These are phyloP conservation scores for Montifringilla adamsi DNA, from an alignment of 2,113 vertebrate genomes.

Conservation along the genomic window DNA sequence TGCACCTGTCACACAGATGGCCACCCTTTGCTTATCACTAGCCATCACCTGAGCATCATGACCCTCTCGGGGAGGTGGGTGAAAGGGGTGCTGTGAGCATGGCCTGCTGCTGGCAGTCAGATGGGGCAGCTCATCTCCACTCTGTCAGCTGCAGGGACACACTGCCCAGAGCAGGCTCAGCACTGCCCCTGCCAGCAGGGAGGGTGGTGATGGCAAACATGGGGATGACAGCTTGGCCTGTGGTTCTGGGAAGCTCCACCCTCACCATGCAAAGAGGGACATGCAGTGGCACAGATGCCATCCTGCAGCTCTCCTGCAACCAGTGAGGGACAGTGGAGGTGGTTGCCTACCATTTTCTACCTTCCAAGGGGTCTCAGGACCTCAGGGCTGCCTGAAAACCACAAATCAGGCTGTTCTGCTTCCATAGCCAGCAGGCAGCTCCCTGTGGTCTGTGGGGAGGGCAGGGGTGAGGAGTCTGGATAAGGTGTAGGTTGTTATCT, in stretches of 20 bases:
- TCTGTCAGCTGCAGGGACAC: neutral
- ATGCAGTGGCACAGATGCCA: neutral
- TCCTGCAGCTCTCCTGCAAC: neutral
- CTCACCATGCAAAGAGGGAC: neutral
- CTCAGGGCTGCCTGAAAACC: neutral
- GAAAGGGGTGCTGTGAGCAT: neutral
- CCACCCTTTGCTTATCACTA: neutral
- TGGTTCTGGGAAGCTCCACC: neutral
- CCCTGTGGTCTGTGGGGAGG: fast-evolving
- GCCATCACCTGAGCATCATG: neutral
- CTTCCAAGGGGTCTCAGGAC: neutral
- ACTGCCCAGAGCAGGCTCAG: neutral
- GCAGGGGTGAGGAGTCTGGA: neutral
- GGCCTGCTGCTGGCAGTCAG: neutral
- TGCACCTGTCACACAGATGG: fast-evolving
- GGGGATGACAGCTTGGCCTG: neutral
- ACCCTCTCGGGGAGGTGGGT: neutral
- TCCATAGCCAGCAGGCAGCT: neutral
- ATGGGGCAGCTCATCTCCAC: neutral
- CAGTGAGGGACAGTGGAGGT: neutral
- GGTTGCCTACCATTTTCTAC: neutral
- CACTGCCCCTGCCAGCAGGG: neutral
- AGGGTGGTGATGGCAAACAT: neutral
- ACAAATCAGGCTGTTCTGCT: neutral
- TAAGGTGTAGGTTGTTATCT: neutral